Evolutionary conservation across 2,888 invertebrate species (phyloP).

Genomic region (Polia nebulosa): DNA sequence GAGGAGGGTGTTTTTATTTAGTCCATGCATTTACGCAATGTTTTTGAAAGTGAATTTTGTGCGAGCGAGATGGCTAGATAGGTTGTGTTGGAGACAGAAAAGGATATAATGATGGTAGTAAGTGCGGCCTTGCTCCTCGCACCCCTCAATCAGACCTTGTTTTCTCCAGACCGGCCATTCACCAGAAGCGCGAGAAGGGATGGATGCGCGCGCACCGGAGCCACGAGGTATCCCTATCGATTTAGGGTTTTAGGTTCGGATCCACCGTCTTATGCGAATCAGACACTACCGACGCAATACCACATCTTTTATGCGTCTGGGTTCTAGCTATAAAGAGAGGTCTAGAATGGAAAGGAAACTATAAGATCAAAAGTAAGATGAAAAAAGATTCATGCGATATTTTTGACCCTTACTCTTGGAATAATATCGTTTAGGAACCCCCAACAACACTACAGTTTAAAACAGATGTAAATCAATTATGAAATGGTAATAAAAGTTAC

Average conservation of each 20-base stretch:
- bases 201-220: conserved; percentile 84
- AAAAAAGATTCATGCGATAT: too few relatives aligned
- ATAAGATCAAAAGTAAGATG: too few relatives aligned
- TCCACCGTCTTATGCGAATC: conserved; percentile 74
- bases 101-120: conserved; percentile 83
- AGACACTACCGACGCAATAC: conserved; percentile 49
- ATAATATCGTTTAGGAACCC: background rate
- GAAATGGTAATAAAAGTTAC: conserved; percentile 26
- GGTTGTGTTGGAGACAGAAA: conserved; percentile 63
- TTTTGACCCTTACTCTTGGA: background rate
- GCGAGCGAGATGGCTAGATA: conserved; percentile 70
- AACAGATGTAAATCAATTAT: conserved; percentile 19
- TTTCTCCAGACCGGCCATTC: conserved; percentile 86
- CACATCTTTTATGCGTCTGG: conserved; percentile 28
- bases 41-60: conserved; percentile 81
- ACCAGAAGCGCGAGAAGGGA: conserved; percentile 80
- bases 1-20: conserved; percentile 79
- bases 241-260: conserved; percentile 78
- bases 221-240: conserved; percentile 85
- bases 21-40: conserved; percentile 81
- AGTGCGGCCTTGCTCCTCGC: conserved; percentile 83
- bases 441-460: background rate
- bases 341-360: background rate
- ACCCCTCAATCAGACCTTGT: conserved; percentile 78
- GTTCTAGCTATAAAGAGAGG: background rate